Evolutionary conservation across 2,888 invertebrate species (phyloP), one percentile per base, ranked within the genome.

Genomic region (Digitonthophagus gazella): DNA sequence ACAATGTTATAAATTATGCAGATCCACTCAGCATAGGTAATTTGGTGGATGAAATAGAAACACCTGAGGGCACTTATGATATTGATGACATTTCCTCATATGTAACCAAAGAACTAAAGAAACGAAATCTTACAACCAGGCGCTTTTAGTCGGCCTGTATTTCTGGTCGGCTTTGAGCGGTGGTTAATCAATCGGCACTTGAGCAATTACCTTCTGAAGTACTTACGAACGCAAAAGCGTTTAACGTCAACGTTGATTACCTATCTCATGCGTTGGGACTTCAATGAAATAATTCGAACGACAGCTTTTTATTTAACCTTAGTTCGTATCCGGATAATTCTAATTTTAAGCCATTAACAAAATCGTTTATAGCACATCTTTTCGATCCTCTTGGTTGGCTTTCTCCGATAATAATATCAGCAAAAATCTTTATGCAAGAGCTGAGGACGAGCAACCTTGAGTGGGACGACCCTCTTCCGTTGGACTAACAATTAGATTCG

Each of bases 381-480:
- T 58, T 18, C 16, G 58, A 58, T 16, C 15, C 58, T 15, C 19
- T 58, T 11, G 58, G 58, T 1, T 58, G 16, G 19, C 18, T 58
- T 3, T 11, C 18, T 15, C 58, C 16, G 11, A 58, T 58, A 11
- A 16, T 15, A 16, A 16, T 58, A 11, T n/a, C 19, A 3, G 58
- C 58, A 11, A 58, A 58, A 8, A 19, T 58, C 3, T 58, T 2
- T 19, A 58, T 58, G 58, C 58, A 58, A 16, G 19, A 58, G 19
- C 58, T 58, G 18, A 15, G 58, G 58, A 18, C 16, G 18, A 11
- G 18, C 11, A 15, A 19, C n/a, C n/a, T 15, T 8, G 61, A 19
- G 3, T 61, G 61, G 61, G 61, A 61, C 20, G 61, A 61, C 6
- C n/a, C n/a, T n/a, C n/a, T 61, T 16, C 20, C 19, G n/a, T n/a